Base-by-base conservation (phyloP, 2,797 vertebrate genomes). In the Danionella dracula region DNA sequence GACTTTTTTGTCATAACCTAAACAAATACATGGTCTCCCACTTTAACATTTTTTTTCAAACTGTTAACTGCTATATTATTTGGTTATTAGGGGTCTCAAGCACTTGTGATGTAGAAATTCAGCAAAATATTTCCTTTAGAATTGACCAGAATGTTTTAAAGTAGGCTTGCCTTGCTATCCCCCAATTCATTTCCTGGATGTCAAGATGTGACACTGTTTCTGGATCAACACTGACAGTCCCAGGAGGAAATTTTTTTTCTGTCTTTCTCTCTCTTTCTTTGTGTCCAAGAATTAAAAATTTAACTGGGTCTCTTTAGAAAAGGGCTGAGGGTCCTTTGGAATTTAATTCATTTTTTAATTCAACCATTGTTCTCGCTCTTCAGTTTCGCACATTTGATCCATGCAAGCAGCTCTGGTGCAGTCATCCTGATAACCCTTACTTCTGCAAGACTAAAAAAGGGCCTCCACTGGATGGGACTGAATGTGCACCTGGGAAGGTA, bases 391-490 rank as follows among this genome's bases (percentile, higher is more conserved):
- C 97, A 0, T 98, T 98, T 20, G 96, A 99, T 82, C 97, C 97
- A 0, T 99, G 97, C 67, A 99, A 99, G 68, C 97, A 99, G 81
- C 79, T 99, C 45, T 99, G 97, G 97, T 99, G 97, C 76, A 99
- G 96, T 75, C 97, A 99, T 75, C 94, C 97, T 0, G 97, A 99
- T 72, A 99, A 99, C 78, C 95, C 95, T 0, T 99, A 95, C 71
- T 99, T 99, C 83, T 99, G 97, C 79, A 99, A 99, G 79, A 99
- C 97, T 19, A 99, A 99, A 84, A 99, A 99, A 15, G 96, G 96
- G 0, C 97, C 96, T 0, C 97, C 96, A 0, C 90, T 99, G 0
- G 97, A 99, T 0, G 96, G 96, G 8, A 99, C 96, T 0, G 95
- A 99, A 62, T 99, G 97, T 67, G 90, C 92, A 16, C 81, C 91